phyloP scores from a whole-genome alignment of 2,888 invertebrate species.

The Amphipyra tragopoginis region DNA sequence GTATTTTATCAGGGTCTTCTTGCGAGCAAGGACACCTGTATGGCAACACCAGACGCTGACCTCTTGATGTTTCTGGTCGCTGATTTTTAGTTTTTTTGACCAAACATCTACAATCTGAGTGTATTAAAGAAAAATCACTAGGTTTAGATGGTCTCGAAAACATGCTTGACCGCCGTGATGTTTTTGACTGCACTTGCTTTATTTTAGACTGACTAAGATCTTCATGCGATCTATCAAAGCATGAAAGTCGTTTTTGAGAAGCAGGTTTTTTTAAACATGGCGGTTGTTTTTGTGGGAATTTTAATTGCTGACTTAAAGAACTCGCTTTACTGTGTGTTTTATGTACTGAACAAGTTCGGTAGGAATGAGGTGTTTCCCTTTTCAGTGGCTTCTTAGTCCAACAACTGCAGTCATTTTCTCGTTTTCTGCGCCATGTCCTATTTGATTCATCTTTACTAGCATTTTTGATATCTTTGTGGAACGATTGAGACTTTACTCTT shows the following conservation, averaged over 20 bases:
- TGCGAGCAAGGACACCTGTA: neutral
- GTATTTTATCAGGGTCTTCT: neutral
- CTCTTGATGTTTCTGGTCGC: neutral
- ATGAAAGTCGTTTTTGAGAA: too few relatives aligned
- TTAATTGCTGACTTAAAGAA: neutral
- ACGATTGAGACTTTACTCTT: neutral
- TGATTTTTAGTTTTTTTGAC: neutral
- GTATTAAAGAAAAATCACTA: neutral
- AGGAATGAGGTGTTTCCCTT: neutral
- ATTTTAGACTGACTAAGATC: neutral
- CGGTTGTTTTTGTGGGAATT: neutral
- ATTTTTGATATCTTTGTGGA: neutral
- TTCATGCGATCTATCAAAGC: too few relatives aligned
- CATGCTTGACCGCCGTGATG: neutral
- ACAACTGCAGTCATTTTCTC: neutral
- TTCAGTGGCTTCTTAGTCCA: neutral
- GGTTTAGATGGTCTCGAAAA: neutral
- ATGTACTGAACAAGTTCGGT: neutral
- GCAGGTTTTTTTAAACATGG: too few relatives aligned
- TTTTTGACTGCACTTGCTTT: neutral
- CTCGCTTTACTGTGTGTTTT: neutral
- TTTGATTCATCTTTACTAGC: neutral
- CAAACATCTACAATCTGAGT: neutral
- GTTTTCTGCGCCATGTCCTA: conserved; percentile 3
- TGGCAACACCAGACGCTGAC: too few relatives aligned